Conservation (phyloP, 2,888 invertebrate species). For the Cosmopolites sordidus region DNA sequence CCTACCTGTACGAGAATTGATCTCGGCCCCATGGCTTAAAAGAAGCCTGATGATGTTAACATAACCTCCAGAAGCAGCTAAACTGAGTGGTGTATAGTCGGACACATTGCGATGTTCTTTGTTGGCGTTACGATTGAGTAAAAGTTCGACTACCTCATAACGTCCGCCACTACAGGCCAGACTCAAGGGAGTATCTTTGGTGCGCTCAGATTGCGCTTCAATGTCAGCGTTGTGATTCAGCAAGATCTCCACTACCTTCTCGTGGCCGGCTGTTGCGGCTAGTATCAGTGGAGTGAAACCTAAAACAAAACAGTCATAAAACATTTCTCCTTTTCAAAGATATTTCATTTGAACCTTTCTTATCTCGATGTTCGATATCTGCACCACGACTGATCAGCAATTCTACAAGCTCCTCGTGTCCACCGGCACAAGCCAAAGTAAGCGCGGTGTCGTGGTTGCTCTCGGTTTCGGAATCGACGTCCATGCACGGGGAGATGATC, state of each 20-base stretch:
- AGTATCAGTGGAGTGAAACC: constrained; percentile 97
- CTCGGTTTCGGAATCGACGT: constrained; percentile 97
- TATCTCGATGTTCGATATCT: constrained; percentile 96
- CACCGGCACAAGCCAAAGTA: constrained; percentile 95
- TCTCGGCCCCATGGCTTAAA: constrained; percentile 92
- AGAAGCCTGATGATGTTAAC: constrained; percentile 96
- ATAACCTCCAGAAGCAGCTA: constrained; percentile 97
- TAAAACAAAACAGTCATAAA: constrained; percentile 7
- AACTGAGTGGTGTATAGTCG: constrained; percentile 97
- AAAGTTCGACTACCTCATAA: constrained; percentile 91
- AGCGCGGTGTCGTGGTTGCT: constrained; percentile 98
- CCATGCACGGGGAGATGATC: constrained; percentile 59
- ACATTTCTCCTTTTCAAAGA: background rate
- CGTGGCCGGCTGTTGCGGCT: constrained; percentile 94
- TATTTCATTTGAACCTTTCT: constrained; percentile 57
- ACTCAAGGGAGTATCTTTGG: constrained; percentile 97
- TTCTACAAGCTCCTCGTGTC: constrained; percentile 93
- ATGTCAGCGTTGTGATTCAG: constrained; percentile 94
- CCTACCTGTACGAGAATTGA: constrained; percentile 84
- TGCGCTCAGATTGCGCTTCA: constrained; percentile 97
- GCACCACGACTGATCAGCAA: constrained; percentile 87
- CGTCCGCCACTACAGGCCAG: constrained; percentile 96
- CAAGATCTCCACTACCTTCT: constrained; percentile 86
- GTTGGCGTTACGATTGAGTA: constrained; percentile 86
- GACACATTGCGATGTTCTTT: constrained; percentile 98